These are phyloP conservation scores for Stenopsyche tienmushanensis DNA, from an alignment of 1,140 invertebrate species.

Conservation along the genomic window DNA sequence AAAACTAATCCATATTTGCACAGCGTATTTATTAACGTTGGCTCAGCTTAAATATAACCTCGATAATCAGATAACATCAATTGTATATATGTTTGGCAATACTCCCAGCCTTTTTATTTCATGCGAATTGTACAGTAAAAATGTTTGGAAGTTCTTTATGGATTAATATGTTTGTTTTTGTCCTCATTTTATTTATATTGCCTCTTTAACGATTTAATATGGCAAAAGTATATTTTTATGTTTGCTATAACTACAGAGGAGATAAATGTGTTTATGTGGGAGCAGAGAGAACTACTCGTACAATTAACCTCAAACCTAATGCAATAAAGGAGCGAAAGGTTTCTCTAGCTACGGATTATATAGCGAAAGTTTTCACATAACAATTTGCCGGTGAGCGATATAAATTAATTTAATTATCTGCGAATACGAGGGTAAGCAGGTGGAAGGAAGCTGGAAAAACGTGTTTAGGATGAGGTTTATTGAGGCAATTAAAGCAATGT, in stretches of 20 bases:
- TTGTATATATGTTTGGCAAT: no score
- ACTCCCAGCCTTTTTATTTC: no score
- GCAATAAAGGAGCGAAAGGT: background rate
- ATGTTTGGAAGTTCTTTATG: no score
- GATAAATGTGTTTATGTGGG: no score
- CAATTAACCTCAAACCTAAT: background rate
- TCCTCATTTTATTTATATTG: background rate
- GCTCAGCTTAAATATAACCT: no score
- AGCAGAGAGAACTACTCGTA: background rate
- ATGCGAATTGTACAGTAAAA: no score
- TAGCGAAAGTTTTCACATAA: conserved; percentile 16
- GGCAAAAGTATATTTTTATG: no score
- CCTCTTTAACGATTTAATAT: background rate
- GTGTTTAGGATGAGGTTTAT: conserved; percentile 7
- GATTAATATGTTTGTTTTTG: no score
- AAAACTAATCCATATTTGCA: no score
- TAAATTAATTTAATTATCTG: conserved; percentile 34
- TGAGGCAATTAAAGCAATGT: background rate
- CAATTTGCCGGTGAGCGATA: conserved; percentile 12
- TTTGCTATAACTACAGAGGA: no score
- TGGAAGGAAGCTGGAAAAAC: conserved; percentile 6
- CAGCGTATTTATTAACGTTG: no score
- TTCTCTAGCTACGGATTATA: background rate
- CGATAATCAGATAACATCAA: no score
- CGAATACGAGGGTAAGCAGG: background rate